Evolutionary conservation across 1,140 invertebrate species (phyloP), one percentile per base, ranked within the genome.

Genomic region (Steinernema khuongi): DNA sequence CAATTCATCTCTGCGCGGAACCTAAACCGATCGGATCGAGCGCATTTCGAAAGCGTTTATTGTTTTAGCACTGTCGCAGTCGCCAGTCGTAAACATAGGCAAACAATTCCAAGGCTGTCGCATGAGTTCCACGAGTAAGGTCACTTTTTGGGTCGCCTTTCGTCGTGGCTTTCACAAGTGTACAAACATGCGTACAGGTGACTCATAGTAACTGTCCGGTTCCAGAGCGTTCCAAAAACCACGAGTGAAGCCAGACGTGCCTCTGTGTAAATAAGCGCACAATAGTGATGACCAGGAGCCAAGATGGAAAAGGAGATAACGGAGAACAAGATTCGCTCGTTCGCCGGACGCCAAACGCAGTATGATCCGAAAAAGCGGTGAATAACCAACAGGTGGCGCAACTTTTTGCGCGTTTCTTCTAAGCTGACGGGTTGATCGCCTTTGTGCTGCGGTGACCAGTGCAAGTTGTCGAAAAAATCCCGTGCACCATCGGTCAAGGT

Each of bases 81-180:
- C 26, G 50, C 14, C 4, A 60, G 22, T 60, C 50, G 50, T 60
- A 60, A 60, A 60, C 14, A 11, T 11, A 60, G 4, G 50, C 50
- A 60, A 60, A 60, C 50, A 60, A 60, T 26, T 60, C 26, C 50
- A 60, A 60, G 50, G 50, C 22, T 60, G 19, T 22, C 36, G 36
- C 36, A 41, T 41, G 36, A 7, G 7, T 4, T 22, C 4, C 11
- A 14, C 11, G 14, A 7, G 50, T 60, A 60, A 60, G 50, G 50
- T 2, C 19, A 26, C 26, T 60, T 60, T 60, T 60, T 60, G 7
- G 7, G 36, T 41, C 36, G 36, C n/a, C n/a, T 41, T n/a, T n/a
- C n/a, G 7, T 41, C 36, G 7, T 41, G n/a, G n/a, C n/a, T 41
- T 41, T n/a, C 36, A 41, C 36, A 41, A 41, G n/a, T n/a, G n/a